Conservation (phyloP, 2,888 invertebrate genomes). For the Dusona sp. region DNA sequence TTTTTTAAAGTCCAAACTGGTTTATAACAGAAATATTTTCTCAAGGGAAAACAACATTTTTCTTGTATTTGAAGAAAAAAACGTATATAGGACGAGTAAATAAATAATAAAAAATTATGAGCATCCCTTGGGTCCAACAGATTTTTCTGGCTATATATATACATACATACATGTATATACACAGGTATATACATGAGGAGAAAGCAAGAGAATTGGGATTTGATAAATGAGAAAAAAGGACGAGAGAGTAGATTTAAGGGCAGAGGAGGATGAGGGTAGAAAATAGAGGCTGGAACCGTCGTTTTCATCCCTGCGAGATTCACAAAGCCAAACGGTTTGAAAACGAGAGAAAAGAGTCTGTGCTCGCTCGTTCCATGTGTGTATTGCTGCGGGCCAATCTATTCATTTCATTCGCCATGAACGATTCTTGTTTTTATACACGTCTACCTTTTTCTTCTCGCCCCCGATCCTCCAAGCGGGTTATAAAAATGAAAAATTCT, state of each 20-base stretch:
- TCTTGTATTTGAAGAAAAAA: background rate
- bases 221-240: conserved; percentile 55
- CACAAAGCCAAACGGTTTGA: conserved; percentile 51
- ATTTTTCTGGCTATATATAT: background rate
- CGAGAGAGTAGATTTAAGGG: conserved; percentile 9
- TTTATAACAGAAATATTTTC: background rate
- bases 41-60: background rate
- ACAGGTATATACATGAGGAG: background rate
- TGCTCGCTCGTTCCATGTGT: conserved; percentile 14
- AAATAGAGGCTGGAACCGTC: conserved; percentile 51
- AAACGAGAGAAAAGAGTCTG: conserved; percentile 19
- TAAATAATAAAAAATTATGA: background rate
- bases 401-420: conserved; percentile 55
- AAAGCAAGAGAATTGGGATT: conserved; percentile 36
- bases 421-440: conserved; percentile 54
- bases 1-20: no score
- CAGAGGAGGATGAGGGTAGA: background rate
- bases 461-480: background rate
- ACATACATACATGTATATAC: background rate
- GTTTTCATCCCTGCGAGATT: conserved; percentile 52
- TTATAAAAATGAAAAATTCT: conserved; percentile 49
- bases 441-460: conserved; percentile 36
- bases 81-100: background rate
- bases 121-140: background rate
- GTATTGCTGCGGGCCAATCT: conserved; percentile 57